Percentiles rank a stretch among this genome's conserved stretches.
Evolutionary conservation across 2,888 invertebrate species (phyloP).

Genomic region (Folsomia manolachei): DNA sequence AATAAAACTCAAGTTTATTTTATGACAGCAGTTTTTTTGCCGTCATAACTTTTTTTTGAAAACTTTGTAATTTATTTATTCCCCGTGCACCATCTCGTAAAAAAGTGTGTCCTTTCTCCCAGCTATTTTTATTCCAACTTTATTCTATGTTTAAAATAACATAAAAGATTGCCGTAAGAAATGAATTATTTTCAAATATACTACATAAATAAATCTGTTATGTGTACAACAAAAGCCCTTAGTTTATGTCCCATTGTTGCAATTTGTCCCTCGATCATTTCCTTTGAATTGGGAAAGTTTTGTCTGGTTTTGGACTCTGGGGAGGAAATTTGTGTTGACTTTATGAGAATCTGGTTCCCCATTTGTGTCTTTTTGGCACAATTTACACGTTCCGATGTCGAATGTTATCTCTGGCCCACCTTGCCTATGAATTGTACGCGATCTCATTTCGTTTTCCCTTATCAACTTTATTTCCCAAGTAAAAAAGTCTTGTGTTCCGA

Average conservation of each 20-base stretch:
- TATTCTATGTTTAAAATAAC: too few species aligned
- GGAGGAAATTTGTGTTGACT: constrained; percentile 6
- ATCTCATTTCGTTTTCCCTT: background rate
- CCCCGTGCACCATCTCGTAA: too few species aligned
- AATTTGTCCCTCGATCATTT: too few species aligned
- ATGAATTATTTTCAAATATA: too few species aligned
- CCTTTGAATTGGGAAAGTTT: background rate
- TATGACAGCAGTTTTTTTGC: too few species aligned
- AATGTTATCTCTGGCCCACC: constrained; percentile 9
- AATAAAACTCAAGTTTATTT: background rate
- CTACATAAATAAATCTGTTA: too few species aligned
- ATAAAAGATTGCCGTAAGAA: too few species aligned
- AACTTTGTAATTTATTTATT: too few species aligned
- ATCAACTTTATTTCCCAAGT: background rate
- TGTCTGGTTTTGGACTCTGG: background rate
- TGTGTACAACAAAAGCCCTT: too few species aligned
- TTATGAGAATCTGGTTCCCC: constrained; percentile 5
- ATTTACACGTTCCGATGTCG: constrained; percentile 14
- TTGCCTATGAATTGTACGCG: background rate
- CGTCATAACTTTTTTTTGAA: too few species aligned
- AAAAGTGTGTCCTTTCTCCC: too few species aligned
- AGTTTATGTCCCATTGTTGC: background rate
- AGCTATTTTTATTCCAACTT: too few species aligned
- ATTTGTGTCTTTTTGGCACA: constrained; percentile 6
- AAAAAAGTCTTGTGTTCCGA: background rate